Percentiles rank a stretch among this genome's conserved stretches.
Conservation (phyloP, 2,888 invertebrate species). For the Callimorpha dominula region DNA sequence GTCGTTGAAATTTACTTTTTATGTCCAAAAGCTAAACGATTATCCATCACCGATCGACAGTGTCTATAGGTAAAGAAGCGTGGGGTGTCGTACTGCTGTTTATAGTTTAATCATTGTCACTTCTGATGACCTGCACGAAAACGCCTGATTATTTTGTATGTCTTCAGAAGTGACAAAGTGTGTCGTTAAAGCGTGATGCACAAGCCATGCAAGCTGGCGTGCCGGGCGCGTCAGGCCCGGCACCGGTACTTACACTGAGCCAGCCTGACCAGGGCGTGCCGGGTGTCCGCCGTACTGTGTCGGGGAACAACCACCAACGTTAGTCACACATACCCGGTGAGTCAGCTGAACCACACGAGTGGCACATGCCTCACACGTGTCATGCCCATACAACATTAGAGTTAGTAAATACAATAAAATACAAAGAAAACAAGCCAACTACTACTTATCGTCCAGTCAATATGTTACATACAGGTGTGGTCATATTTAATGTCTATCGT, state of each 20-base stretch:
- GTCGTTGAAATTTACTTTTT: constrained; percentile 20
- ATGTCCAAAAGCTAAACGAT: constrained; percentile 25
- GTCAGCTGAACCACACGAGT: constrained; percentile 6
- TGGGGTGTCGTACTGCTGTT: constrained; percentile 31
- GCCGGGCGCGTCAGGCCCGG: constrained; percentile 21
- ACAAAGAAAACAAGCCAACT: neutral
- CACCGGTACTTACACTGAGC: constrained; percentile 94
- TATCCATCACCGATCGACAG: constrained; percentile 40
- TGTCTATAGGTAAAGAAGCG: constrained; percentile 37
- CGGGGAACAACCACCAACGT: constrained; percentile 66
- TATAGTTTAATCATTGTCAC: constrained; percentile 18
- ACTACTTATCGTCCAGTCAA: neutral
- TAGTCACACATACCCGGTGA: constrained; percentile 59
- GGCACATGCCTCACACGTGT: constrained; percentile 21
- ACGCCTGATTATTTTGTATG: neutral
- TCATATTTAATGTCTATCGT: neutral
- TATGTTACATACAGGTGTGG: neutral
- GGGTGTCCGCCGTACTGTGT: constrained; percentile 88
- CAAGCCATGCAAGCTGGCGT: constrained; percentile 55
- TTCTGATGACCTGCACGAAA: constrained; percentile 5
- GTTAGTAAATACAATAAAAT: neutral
- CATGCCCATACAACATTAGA: neutral
- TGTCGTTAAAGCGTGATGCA: constrained; percentile 55
- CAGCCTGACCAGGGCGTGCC: constrained; percentile 96
- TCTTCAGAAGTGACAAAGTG: constrained; percentile 37